A percentile compares a stretch with the other conserved stretches of the same genome.
Evolutionary conservation across 2,888 invertebrate genomes (phyloP).

Genomic region (Acleris cristana): DNA sequence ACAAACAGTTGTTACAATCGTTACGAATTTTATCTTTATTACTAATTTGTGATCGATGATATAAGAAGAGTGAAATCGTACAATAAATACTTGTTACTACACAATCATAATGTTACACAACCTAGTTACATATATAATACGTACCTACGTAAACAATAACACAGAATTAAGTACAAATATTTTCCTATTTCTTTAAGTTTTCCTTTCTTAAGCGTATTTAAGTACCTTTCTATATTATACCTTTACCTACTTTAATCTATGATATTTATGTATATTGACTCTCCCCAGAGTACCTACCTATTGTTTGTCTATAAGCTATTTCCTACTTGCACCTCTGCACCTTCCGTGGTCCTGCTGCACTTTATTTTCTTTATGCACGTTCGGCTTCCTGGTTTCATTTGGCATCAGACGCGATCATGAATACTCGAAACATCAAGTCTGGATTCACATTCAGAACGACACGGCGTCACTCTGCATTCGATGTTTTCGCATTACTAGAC

Average conservation of each 20-base stretch:
- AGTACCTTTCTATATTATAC: constrained; percentile 33
- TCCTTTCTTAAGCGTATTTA: constrained; percentile 53
- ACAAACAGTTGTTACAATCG: constrained; percentile 61
- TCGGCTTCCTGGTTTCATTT: constrained; percentile 64
- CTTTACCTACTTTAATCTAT: constrained; percentile 31
- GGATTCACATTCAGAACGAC: constrained; percentile 57
- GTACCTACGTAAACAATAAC: constrained; percentile 63
- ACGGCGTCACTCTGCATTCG: constrained; percentile 70
- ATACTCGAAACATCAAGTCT: constrained; percentile 55
- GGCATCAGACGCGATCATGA: constrained; percentile 56
- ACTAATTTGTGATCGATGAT: constrained; percentile 72
- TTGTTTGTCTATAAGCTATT: constrained; percentile 33
- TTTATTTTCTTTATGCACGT: constrained; percentile 67
- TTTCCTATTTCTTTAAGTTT: constrained; percentile 74
- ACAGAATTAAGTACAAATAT: constrained; percentile 50
- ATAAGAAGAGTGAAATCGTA: constrained; percentile 78
- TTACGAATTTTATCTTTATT: constrained; percentile 64
- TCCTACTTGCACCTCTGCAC: constrained; percentile 58
- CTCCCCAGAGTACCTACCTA: constrained; percentile 17
- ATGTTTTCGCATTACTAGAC: constrained; percentile 68
- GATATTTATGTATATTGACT: constrained; percentile 19
- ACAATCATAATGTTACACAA: constrained; percentile 75
- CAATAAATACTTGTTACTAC: constrained; percentile 77
- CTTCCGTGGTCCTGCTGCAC: constrained; percentile 74
- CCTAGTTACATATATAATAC: constrained; percentile 66